Conservation (phyloP, 2,113 vertebrate species). For the Sisor rabdophorus region DNA sequence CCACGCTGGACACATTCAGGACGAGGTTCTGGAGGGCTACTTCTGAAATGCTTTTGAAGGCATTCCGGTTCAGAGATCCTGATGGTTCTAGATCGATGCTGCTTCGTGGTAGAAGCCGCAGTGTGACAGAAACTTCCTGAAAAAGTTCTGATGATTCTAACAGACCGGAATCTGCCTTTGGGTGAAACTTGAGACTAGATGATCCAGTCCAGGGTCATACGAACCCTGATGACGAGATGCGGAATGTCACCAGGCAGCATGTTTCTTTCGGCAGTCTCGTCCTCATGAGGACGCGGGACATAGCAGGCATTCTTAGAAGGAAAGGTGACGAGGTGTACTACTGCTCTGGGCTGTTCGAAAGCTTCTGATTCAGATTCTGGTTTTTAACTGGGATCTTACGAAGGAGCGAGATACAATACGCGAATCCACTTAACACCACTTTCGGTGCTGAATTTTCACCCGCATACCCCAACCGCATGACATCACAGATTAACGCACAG, state of each 20-base stretch:
- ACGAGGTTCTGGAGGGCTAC: no score
- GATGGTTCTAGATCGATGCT: no score
- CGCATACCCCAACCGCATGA: no score
- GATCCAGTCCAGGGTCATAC: not conserved
- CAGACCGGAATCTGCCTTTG: not conserved
- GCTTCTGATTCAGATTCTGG: not conserved
- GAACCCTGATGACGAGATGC: constrained; percentile 38
- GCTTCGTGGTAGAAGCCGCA: no score
- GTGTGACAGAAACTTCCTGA: not conserved
- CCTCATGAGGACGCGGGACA: no score
- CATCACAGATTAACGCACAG: no score
- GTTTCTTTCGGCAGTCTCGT: not conserved
- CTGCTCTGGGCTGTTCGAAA: not conserved
- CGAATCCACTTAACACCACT: no score
- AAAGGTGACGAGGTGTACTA: not conserved
- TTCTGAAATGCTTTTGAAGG: no score
- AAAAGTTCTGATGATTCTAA: not conserved
- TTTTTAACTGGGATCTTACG: not conserved
- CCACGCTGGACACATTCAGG: no score
- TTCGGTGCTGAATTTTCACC: no score
- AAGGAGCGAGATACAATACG: no score
- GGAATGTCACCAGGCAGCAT: constrained; percentile 63
- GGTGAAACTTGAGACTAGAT: not conserved
- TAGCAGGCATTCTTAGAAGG: not conserved
- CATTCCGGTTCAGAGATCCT: no score